A percentile compares a stretch with the other conserved stretches of the same genome.
Evolutionary conservation across 1,140 invertebrate species (phyloP).

Genomic region (Philaenus spumarius): DNA sequence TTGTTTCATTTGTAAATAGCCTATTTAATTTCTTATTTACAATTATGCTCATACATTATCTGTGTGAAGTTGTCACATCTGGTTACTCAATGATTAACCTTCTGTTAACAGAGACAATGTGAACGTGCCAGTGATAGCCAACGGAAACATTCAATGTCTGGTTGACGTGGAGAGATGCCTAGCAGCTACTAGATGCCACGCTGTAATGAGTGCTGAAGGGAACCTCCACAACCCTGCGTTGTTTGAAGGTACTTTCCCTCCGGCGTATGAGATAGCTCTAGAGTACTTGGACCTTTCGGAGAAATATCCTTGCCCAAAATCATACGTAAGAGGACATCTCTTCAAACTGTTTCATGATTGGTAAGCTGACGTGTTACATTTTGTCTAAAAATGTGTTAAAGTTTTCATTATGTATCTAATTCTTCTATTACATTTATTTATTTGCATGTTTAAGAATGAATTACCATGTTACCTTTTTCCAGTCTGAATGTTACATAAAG

Average conservation of each 20-base stretch:
- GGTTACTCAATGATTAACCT: too few relatives aligned
- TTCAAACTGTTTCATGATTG: slow-evolving; percentile 96
- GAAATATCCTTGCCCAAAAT: slow-evolving; percentile 80
- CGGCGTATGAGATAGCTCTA: slow-evolving; percentile 79
- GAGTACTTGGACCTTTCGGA: slow-evolving; percentile 86
- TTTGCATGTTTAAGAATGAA: background rate
- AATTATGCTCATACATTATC: too few relatives aligned
- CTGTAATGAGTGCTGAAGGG: slow-evolving; percentile 89
- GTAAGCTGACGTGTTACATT: too few relatives aligned
- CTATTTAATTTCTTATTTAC: too few relatives aligned
- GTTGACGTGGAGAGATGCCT: slow-evolving; percentile 84
- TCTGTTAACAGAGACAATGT: slow-evolving; percentile 66
- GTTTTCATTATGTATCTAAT: background rate
- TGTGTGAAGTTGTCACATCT: too few relatives aligned
- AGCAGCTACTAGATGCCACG: slow-evolving; percentile 76
- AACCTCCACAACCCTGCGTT: slow-evolving; percentile 92
- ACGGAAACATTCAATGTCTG: slow-evolving; percentile 94
- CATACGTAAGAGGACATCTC: slow-evolving; percentile 87
- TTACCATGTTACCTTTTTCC: background rate
- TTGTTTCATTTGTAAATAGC: too few relatives aligned
- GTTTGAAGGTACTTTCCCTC: slow-evolving; percentile 68
- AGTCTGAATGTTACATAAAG: too few relatives aligned
- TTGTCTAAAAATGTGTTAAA: background rate
- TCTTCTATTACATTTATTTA: background rate
- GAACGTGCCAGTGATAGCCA: slow-evolving; percentile 91